Base-by-base conservation (phyloP, 2,797 vertebrate species). In the Synanceia verrucosa region DNA sequence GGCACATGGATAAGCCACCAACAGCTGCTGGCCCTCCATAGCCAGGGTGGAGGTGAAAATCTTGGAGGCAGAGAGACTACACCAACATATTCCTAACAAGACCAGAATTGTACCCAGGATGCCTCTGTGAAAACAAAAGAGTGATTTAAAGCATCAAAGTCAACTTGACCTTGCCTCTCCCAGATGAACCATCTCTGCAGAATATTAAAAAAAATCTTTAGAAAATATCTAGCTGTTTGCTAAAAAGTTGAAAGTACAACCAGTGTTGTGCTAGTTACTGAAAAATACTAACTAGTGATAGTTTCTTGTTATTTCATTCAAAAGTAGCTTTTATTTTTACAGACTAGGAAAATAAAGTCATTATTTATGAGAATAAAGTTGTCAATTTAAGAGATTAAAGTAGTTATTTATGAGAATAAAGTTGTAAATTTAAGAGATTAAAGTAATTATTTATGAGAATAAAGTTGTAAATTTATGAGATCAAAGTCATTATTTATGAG, bases 41-140 rank as follows among this genome's bases (percentile, higher is more conserved):
- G 94, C 94, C 90, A 97, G 90, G 60, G 96, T 96, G 73, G 96
- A 97, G 88, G 96, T 98, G 83, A 98, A 97, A 92, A 97, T 96
- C 91, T 97, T 97, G 70, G 97, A 97, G 62, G 97, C 96, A 0
- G 96, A 98, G 73, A 97, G 94, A 63, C 97, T 97, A 88, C 96
- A 97, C 96, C 96, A 98, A 78, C 95, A 94, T 63, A 98, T 96
- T 76, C 95, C 93, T 19, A 91, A 80, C 63, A 94, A 86, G 1
- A 95, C 94, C 69, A 97, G 90, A 61, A 96, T 65, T 26, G 96
- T 89, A 68, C 96, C 96, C 79, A 95, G 43, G 91, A 94, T 68
- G 2, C 95, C 96, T 86, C 96, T 97, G 93, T 58, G 26, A 55
- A 77, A 47, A 76, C 26, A 65, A 44, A 23, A 47, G 4, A 41